phyloP scores from a whole-genome alignment of 2,113 vertebrate species.

The Morone chrysops region DNA sequence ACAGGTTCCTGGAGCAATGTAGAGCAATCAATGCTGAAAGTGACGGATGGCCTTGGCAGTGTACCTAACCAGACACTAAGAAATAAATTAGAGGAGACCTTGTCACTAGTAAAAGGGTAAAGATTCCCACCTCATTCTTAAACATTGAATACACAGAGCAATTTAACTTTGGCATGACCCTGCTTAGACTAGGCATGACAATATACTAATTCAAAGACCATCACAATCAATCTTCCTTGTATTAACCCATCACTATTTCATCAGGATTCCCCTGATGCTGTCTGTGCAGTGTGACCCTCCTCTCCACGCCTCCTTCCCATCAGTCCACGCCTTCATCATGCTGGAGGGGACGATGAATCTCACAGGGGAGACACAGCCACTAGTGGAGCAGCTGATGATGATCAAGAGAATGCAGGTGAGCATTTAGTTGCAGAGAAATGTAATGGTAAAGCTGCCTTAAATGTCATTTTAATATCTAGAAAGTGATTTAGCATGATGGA shows the following conservation, averaged over 20 bases:
- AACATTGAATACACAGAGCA: neutral
- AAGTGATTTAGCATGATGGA: too few relatives aligned
- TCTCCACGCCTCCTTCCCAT: conserved; percentile 91
- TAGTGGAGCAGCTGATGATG: conserved; percentile 98
- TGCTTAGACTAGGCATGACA: neutral
- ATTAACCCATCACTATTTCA: neutral
- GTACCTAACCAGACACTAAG: conserved; percentile 86
- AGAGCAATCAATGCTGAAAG: conserved; percentile 90
- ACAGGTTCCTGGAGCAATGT: conserved; percentile 91
- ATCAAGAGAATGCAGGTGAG: conserved; percentile 98
- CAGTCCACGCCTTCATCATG: conserved; percentile 93
- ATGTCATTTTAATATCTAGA: too few relatives aligned
- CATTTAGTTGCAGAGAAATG: neutral
- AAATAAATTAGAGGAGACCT: conserved; percentile 89
- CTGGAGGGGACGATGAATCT: conserved; percentile 99
- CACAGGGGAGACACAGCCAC: conserved; percentile 92
- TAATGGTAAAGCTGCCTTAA: neutral
- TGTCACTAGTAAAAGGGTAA: conserved; percentile 93
- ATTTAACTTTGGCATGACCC: neutral
- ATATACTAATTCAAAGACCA: neutral
- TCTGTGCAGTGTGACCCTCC: conserved; percentile 86
- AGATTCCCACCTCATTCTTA: neutral
- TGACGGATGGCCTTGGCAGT: conserved; percentile 87
- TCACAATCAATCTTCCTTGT: neutral
- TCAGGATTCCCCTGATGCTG: conserved; percentile 93